Evolutionary conservation across 2,113 vertebrate genomes (phyloP).

Genomic region (Choloepus hoffmanni): DNA sequence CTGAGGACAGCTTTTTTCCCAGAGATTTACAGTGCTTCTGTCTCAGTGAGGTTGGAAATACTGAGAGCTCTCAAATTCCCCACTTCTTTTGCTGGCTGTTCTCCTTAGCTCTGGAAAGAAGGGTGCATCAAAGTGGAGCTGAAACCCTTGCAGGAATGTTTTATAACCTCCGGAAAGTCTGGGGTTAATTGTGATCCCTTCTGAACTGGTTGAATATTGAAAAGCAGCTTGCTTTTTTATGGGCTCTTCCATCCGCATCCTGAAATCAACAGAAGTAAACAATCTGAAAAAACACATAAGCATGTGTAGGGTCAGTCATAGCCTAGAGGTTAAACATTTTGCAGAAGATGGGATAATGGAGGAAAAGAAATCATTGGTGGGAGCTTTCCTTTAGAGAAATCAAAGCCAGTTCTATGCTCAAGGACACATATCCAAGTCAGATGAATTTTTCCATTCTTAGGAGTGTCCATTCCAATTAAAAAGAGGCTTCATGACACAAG

Average conservation of each 20-base stretch:
- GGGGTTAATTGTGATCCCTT: neutral
- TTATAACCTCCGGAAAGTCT: neutral
- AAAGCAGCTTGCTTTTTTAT: constrained; percentile 32
- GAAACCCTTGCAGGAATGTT: neutral
- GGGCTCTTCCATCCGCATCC: neutral
- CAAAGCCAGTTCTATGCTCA: neutral
- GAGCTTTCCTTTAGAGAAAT: neutral
- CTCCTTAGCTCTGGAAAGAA: neutral
- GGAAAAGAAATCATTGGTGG: neutral
- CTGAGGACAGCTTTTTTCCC: neutral
- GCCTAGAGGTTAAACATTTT: neutral
- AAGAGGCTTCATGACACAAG: neutral
- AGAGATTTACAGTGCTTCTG: neutral
- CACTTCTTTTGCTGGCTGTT: neutral
- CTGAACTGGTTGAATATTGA: neutral
- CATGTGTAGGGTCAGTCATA: neutral
- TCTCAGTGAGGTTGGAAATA: neutral
- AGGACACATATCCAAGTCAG: neutral
- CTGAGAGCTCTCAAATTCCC: neutral
- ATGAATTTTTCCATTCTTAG: constrained; percentile 38
- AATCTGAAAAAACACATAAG: neutral
- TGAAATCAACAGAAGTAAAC: constrained; percentile 57
- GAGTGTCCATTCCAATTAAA: neutral
- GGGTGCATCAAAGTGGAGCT: neutral
- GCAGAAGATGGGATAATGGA: neutral